These are phyloP conservation scores for Macaca mulatta DNA, from an alignment of 2,113 vertebrate genomes.

Conservation along the genomic window DNA sequence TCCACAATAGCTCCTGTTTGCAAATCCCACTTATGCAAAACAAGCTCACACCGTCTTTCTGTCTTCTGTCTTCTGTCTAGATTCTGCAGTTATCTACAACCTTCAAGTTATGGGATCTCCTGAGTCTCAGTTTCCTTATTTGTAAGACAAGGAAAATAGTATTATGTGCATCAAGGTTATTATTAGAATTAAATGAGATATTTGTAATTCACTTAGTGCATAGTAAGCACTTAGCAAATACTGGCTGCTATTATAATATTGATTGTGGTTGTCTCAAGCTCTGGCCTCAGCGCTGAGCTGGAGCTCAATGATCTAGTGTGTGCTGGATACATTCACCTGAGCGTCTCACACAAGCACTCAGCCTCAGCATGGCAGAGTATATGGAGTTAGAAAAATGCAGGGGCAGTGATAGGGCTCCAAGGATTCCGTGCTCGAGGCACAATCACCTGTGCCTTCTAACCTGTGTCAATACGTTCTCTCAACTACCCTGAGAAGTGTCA, in stretches of 20 bases:
- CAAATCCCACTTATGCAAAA: neutral
- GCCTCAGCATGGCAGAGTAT: neutral
- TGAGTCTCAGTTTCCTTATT: neutral
- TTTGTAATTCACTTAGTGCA: neutral
- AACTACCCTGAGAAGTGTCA: neutral
- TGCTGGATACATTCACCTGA: neutral
- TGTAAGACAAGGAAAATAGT: neutral
- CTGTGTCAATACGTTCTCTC: neutral
- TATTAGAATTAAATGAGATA: neutral
- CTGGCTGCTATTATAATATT: neutral
- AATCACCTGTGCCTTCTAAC: neutral
- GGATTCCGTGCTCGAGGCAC: rapidly evolving
- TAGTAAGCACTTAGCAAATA: neutral
- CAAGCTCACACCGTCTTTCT: neutral
- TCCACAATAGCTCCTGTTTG: neutral
- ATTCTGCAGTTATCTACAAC: neutral
- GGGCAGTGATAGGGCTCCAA: neutral
- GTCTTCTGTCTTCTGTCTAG: neutral
- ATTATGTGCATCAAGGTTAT: neutral
- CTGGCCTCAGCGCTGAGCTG: neutral
- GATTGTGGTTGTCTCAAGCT: neutral
- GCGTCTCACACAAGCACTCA: rapidly evolving
- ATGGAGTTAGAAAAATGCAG: neutral
- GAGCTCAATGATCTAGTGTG: neutral
- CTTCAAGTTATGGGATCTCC: neutral